A percentile compares a stretch with the other conserved stretches of the same genome.
phyloP scores from a whole-genome alignment of 2,113 vertebrate genomes.

The Tyto alba region DNA sequence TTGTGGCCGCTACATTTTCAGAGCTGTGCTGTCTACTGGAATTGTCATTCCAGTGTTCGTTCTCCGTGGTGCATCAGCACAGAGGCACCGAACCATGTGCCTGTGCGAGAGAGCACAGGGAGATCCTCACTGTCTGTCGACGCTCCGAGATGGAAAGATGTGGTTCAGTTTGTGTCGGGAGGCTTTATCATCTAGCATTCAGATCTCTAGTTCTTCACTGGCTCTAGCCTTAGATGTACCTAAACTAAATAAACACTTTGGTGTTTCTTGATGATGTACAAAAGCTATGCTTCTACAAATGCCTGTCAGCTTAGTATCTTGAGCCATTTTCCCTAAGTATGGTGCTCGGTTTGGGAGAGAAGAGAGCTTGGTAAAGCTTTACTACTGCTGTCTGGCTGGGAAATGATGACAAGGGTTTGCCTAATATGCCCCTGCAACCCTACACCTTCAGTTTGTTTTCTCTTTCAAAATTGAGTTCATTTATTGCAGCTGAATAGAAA shows the following conservation, averaged over 20 bases:
- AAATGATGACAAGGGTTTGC: not conserved
- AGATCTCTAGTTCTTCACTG: not conserved
- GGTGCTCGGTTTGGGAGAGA: not conserved
- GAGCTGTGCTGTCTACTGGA: not conserved
- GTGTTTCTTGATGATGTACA: not conserved
- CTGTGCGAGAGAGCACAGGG: rapidly evolving
- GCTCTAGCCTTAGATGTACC: not conserved
- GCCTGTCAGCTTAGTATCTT: not conserved
- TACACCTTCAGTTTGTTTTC: not conserved
- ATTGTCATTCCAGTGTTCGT: rapidly evolving
- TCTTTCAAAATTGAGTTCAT: not conserved
- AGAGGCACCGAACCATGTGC: rapidly evolving
- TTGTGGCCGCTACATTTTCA: not conserved
- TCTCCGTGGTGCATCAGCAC: not conserved
- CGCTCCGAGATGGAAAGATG: not conserved
- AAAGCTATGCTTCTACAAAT: not conserved
- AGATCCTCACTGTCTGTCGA: not conserved
- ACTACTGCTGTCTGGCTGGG: not conserved
- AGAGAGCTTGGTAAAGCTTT: not conserved
- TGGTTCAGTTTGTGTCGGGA: not conserved
- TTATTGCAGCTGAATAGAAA: not conserved
- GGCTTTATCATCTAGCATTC: not conserved
- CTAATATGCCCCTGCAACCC: not conserved
- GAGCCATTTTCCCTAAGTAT: not conserved
- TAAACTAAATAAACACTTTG: not conserved